Base-by-base conservation (phyloP, 2,113 vertebrate species). In the Oceanodroma tethys region DNA sequence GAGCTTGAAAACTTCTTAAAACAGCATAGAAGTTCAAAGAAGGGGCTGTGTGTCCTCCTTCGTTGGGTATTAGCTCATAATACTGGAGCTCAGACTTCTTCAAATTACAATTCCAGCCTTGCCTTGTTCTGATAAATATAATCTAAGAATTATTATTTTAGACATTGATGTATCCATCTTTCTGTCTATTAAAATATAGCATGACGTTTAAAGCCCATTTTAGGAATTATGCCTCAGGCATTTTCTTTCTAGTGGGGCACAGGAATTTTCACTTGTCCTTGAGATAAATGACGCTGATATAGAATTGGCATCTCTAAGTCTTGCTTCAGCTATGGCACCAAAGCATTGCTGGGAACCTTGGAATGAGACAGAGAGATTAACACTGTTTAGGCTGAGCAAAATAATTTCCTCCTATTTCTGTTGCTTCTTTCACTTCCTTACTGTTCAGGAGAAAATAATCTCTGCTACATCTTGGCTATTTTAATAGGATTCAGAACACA, bases 121-220 rank as follows among this genome's bases (percentile, higher is more conserved):
- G 63, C 86, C 89, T 95, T 94, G 89, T 91, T 96, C 95, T 91
- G 89, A 91, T 97, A 96, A 97, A 96, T 96, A 94, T 95, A 94
- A 96, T 96, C 75, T 70, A 86, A 88, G 91, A 96, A 91, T 96
- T 88, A 96, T 96, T 95, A 90, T 95, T 95, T 94, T 85, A 94
- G 96, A 97, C 94, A 71, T 78, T 95, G 94, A 96, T 94, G 89
- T 97, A 97, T 96, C 95, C 97, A 94, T 96, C 93, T 88, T 93
- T 93, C 91, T 96, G 93, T 90, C 95, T 88, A 90, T 96, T 94
- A 97, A 96, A 97, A 97, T 96, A 90, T 26, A 95, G 93, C 89
- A 90, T 96, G 96, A 96, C 45, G 87, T 96, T 97, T 96, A 97
- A 97, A 97, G 94, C 87, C 94, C 94, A 88, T 93, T 96, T 96